phyloP scores from a whole-genome alignment of 2,113 vertebrate genomes.

The Shinisaurus crocodilurus region DNA sequence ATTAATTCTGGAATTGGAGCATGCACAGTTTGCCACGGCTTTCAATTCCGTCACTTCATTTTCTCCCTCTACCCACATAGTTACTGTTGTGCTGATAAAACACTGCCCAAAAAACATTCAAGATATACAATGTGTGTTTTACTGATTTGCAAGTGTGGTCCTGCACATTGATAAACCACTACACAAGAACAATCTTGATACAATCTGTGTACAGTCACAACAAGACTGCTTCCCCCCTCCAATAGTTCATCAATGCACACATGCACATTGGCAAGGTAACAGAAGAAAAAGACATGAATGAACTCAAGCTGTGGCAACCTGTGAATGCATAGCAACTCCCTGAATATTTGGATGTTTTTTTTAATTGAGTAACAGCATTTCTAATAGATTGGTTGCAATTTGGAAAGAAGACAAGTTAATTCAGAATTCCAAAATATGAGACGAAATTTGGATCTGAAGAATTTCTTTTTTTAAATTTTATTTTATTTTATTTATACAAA shows the following conservation, averaged over 20 bases:
- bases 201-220: not conserved
- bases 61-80: not conserved
- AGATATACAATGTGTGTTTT: no score
- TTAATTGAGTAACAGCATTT: not conserved
- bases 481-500: no score
- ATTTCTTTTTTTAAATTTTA: no score
- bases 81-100: not conserved
- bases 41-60: not conserved
- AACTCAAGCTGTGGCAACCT: not conserved
- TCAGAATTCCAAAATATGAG: not conserved
- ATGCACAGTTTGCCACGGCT: not conserved
- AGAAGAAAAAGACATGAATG: not conserved
- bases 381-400: not conserved
- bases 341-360: not conserved
- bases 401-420: not conserved
- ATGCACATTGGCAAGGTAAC: not conserved
- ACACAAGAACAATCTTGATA: not conserved
- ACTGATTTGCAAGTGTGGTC: no score
- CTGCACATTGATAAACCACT: no score
- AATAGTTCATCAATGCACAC: not conserved
- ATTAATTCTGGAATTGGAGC: not conserved
- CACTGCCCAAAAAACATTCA: not conserved
- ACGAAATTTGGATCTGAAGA: not conserved
- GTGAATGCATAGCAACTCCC: no score
- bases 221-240: not conserved